Evolutionary conservation across 2,888 invertebrate species (phyloP).

Genomic region (Mactromeris polynyma): DNA sequence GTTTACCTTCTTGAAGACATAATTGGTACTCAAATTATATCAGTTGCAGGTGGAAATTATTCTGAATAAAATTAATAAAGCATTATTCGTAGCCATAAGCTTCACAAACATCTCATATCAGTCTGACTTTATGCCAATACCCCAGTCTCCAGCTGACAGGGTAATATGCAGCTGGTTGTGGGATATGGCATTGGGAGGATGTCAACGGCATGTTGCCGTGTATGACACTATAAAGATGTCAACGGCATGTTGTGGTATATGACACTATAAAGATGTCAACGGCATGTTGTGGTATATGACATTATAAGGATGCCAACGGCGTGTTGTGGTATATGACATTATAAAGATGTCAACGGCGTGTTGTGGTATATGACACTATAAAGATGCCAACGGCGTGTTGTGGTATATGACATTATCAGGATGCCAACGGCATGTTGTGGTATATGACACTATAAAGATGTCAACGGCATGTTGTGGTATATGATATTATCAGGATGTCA

Average conservation of each 20-base stretch:
- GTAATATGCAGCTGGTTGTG: not conserved
- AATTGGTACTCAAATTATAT: not conserved
- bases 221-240: too few species aligned
- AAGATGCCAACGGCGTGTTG: too few species aligned
- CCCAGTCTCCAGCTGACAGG: not conserved
- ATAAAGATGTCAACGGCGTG: not conserved
- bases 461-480: too few species aligned
- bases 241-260: too few species aligned
- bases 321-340: too few species aligned
- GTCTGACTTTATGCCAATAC: not conserved
- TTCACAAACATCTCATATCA: not conserved
- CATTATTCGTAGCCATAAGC: not conserved
- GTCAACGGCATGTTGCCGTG: too few species aligned
- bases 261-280: too few species aligned
- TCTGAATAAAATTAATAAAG: not conserved
- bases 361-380: not conserved
- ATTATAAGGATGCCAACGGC: too few species aligned
- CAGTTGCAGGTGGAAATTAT: slow-evolving; percentile 1
- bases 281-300: too few species aligned
- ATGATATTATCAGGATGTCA: too few species aligned
- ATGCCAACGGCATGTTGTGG: not conserved
- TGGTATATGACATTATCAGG: too few species aligned
- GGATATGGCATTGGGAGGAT: not conserved
- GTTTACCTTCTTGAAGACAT: not conserved
- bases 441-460: not conserved